These are phyloP conservation scores for Rhinogobius similis DNA, from an alignment of 2,113 vertebrate species.

Conservation along the genomic window DNA sequence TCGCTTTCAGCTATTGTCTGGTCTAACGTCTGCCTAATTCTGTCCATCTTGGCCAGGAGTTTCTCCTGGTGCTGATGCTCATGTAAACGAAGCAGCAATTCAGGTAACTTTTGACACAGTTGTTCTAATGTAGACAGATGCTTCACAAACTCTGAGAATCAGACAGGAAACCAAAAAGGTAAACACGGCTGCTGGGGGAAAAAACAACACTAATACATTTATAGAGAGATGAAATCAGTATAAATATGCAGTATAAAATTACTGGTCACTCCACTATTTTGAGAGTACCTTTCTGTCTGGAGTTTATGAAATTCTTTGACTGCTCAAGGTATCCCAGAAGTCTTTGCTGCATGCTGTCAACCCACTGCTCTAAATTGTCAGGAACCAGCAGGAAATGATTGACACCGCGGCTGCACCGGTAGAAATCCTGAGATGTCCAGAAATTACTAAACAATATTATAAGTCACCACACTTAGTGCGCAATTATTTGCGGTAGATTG, in stretches of 20 bases:
- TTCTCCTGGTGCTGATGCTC: slow-evolving; percentile 24
- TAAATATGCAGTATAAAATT: too few relatives aligned
- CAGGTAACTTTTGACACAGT: slow-evolving; percentile 32
- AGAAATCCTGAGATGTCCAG: slow-evolving; percentile 50
- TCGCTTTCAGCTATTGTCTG: slow-evolving; percentile 32
- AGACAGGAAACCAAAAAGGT: neutral
- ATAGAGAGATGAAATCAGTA: neutral
- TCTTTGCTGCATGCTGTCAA: slow-evolving; percentile 45
- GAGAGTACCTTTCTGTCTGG: slow-evolving; percentile 47
- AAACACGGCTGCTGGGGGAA: neutral
- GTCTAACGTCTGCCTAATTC: slow-evolving; percentile 36
- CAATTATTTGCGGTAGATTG: too few relatives aligned
- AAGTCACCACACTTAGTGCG: too few relatives aligned
- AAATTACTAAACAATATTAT: neutral
- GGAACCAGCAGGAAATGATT: slow-evolving; percentile 34
- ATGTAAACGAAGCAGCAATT: slow-evolving; percentile 31
- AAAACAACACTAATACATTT: neutral
- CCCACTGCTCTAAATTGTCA: slow-evolving; percentile 48
- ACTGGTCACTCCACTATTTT: neutral
- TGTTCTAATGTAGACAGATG: slow-evolving; percentile 38
- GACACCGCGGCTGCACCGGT: slow-evolving; percentile 5
- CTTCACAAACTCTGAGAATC: slow-evolving; percentile 43
- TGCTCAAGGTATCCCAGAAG: slow-evolving; percentile 64
- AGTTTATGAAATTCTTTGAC: slow-evolving; percentile 31
- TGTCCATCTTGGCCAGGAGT: slow-evolving; percentile 28